Conservation (phyloP, 2,888 invertebrate genomes). For the Hymenopus coronatus region DNA sequence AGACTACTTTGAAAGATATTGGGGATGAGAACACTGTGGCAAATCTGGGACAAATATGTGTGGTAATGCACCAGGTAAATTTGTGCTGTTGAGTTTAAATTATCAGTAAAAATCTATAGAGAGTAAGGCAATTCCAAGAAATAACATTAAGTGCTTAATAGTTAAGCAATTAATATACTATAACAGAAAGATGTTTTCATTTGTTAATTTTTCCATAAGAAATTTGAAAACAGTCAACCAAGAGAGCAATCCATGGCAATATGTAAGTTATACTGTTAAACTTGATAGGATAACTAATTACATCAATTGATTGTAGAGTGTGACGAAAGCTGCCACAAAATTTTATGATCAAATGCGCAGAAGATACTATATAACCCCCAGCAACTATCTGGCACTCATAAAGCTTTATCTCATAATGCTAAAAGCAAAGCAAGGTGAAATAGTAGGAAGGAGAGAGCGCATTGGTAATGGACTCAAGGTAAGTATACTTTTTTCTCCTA, state of each 20-base stretch:
- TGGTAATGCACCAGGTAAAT: constrained; percentile 67
- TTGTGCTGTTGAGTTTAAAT: not conserved
- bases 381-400: constrained; percentile 82
- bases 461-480: constrained; percentile 70
- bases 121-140: no score
- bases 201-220: not conserved
- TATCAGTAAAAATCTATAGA: not conserved
- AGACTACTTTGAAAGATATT: constrained; percentile 62
- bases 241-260: no score
- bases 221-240: not conserved
- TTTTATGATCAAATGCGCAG: constrained; percentile 80
- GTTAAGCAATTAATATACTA: no score
- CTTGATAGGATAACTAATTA: not conserved
- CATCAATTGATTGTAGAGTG: constrained; percentile 56
- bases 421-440: constrained; percentile 65
- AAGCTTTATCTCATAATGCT: constrained; percentile 73
- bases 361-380: constrained; percentile 87
- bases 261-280: not conserved
- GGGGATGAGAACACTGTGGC: constrained; percentile 52
- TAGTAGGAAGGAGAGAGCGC: constrained; percentile 62
- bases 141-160: not conserved
- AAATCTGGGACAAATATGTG: constrained; percentile 63
- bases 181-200: not conserved
- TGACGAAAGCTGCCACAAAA: constrained; percentile 71
- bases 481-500: not conserved